Evolutionary conservation across 2,797 vertebrate species (phyloP).

Genomic region (Morelia viridis): DNA sequence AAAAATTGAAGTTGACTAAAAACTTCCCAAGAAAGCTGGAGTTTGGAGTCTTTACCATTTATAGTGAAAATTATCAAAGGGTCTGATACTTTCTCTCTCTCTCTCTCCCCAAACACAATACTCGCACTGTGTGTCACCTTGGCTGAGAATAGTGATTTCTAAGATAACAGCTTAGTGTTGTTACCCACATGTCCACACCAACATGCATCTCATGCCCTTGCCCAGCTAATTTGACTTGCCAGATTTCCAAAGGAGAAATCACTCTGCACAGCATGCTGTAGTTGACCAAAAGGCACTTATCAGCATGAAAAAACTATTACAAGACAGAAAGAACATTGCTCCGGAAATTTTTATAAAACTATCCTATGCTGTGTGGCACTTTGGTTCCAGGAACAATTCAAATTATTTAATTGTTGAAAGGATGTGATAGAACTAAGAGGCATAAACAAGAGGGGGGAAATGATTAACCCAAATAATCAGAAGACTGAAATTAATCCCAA

Average conservation of each 20-base stretch:
- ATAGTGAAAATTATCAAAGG: constrained; percentile 70
- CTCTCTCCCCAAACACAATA: background rate
- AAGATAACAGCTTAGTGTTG: background rate
- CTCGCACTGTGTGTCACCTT: constrained; percentile 17
- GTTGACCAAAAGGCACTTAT: background rate
- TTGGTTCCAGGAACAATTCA: background rate
- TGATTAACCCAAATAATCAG: constrained; percentile 13
- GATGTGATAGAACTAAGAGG: background rate
- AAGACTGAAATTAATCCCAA: background rate
- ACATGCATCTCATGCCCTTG: background rate
- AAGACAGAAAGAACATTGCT: background rate
- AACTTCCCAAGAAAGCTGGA: constrained; percentile 69
- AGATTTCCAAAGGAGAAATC: background rate
- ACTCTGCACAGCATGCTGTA: background rate
- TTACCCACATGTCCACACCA: background rate
- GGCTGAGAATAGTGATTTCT: constrained; percentile 6
- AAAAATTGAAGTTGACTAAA: constrained; percentile 70
- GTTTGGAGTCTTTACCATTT: constrained; percentile 75
- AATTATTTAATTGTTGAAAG: background rate
- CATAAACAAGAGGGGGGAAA: background rate
- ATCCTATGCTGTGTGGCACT: background rate
- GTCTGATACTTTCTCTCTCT: constrained; percentile 15
- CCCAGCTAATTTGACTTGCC: background rate
- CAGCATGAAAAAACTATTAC: background rate
- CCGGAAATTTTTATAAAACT: background rate